Percentiles rank a stretch among this genome's conserved stretches.
Conservation (phyloP, 1,140 invertebrate species). For the Helicoverpa armigera region DNA sequence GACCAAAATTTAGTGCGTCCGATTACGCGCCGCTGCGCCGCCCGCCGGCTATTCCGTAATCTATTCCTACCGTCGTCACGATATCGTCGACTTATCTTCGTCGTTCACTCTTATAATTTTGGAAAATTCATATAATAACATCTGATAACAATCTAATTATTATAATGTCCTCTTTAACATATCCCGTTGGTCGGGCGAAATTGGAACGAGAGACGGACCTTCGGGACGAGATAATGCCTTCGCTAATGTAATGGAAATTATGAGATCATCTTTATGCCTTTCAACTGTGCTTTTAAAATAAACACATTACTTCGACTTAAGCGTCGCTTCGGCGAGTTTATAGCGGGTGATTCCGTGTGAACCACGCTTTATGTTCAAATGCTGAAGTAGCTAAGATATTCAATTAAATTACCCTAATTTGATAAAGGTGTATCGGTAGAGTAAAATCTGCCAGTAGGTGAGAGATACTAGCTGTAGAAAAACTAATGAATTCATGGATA, state of each 20-base stretch:
- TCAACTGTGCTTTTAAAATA: conserved; percentile 81
- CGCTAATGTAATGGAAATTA: conserved; percentile 78
- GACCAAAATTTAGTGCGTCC: conserved; percentile 77
- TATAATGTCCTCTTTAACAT: conserved; percentile 85
- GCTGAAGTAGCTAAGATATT: conserved; percentile 62
- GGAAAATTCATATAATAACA: conserved; percentile 84
- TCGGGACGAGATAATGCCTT: conserved; percentile 71
- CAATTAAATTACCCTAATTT: conserved; percentile 60
- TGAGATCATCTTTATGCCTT: conserved; percentile 73
- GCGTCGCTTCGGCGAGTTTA: conserved; percentile 60
- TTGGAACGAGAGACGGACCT: conserved; percentile 69
- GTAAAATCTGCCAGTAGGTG: too few species aligned
- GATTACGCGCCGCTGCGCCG: conserved; percentile 70
- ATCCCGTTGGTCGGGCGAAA: conserved; percentile 75
- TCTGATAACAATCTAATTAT: conserved; percentile 85
- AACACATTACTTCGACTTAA: conserved; percentile 76
- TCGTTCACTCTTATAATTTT: conserved; percentile 81
- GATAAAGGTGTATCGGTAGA: conserved; percentile 43
- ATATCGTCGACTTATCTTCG: conserved; percentile 73
- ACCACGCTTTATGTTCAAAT: conserved; percentile 59
- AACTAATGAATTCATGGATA: too few species aligned
- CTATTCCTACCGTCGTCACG: conserved; percentile 81
- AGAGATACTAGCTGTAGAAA: too few species aligned
- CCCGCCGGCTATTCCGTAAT: conserved; percentile 75
- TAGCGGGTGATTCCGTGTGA: conserved; percentile 56